A percentile compares a stretch with the other conserved stretches of the same genome.
phyloP scores from a whole-genome alignment of 2,888 invertebrate genomes.

The Athrips mouffetella region DNA sequence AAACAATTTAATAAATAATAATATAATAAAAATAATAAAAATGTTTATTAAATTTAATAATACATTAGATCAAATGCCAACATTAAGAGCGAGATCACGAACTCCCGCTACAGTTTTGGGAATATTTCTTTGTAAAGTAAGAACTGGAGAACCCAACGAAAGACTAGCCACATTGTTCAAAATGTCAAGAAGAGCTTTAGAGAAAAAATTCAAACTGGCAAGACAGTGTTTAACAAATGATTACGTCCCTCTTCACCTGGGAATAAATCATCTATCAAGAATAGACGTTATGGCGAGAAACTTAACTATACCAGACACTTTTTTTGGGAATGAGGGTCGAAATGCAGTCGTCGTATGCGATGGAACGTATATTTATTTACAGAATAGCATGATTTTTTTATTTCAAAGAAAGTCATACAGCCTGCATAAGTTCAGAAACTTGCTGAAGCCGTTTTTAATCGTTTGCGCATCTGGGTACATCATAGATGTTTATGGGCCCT shows the following conservation, averaged over 20 bases:
- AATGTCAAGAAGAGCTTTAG: slow-evolving; percentile 3
- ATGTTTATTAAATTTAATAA: too few species aligned
- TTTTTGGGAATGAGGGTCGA: slow-evolving; percentile 14
- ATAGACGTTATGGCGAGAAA: not conserved
- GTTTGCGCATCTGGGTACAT: slow-evolving; percentile 25
- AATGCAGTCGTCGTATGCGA: slow-evolving; percentile 13
- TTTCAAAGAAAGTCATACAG: slow-evolving; percentile 13
- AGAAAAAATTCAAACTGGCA: slow-evolving; percentile 1
- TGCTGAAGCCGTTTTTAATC: slow-evolving; percentile 25
- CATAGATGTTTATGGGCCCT: slow-evolving; percentile 23
- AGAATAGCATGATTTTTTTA: slow-evolving; percentile 15
- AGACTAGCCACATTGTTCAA: slow-evolving; percentile 6
- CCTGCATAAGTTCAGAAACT: slow-evolving; percentile 21
- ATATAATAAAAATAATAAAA: too few species aligned
- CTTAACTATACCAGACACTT: slow-evolving; percentile 10
- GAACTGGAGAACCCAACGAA: slow-evolving; percentile 6
- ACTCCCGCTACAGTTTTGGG: slow-evolving; percentile 14
- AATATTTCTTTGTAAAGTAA: slow-evolving; percentile 16
- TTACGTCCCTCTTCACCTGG: slow-evolving; percentile 11
- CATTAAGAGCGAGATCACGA: slow-evolving; percentile 13
- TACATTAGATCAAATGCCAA: slow-evolving; percentile 18
- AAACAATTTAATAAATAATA: too few species aligned
- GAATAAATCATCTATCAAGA: slow-evolving; percentile 1
- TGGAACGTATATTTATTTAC: slow-evolving; percentile 19
- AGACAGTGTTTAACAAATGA: slow-evolving; percentile 10